Evolutionary conservation across 2,113 vertebrate genomes (phyloP).

Genomic region (Stegostoma tigrinum): DNA sequence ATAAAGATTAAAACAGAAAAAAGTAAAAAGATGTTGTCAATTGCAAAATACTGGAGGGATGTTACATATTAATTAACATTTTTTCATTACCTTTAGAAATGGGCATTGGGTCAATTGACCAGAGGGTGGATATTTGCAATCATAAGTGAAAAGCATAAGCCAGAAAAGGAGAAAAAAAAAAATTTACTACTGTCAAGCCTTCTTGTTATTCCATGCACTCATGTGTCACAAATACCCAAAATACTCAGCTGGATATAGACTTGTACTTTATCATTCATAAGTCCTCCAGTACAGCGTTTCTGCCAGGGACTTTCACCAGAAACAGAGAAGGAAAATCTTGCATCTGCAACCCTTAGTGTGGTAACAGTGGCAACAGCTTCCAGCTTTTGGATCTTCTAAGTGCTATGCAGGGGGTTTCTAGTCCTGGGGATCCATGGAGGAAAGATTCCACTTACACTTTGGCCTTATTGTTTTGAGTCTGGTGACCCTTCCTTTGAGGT

Average conservation of each 20-base stretch:
- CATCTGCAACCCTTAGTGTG: background rate
- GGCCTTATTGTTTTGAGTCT: background rate
- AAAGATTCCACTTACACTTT: background rate
- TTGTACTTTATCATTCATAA: background rate
- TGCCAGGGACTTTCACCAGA: background rate
- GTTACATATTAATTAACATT: background rate
- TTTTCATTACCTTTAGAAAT: background rate
- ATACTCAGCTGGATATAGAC: background rate
- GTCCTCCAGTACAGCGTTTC: background rate
- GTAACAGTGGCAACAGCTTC: background rate
- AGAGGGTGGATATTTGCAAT: background rate
- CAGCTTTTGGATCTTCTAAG: background rate
- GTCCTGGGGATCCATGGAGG: background rate
- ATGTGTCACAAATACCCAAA: background rate
- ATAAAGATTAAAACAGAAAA: background rate
- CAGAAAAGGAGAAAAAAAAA: background rate
- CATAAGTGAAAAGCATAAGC: background rate
- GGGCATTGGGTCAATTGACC: background rate
- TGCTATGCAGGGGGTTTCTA: background rate
- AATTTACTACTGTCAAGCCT: background rate
- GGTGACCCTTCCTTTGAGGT: no score
- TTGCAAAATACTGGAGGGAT: background rate
- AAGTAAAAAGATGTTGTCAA: background rate
- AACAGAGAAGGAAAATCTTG: background rate
- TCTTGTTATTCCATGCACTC: background rate